Evolutionary conservation across 2,797 vertebrate genomes (phyloP).

Genomic region (Aselliscus stoliczkanus): DNA sequence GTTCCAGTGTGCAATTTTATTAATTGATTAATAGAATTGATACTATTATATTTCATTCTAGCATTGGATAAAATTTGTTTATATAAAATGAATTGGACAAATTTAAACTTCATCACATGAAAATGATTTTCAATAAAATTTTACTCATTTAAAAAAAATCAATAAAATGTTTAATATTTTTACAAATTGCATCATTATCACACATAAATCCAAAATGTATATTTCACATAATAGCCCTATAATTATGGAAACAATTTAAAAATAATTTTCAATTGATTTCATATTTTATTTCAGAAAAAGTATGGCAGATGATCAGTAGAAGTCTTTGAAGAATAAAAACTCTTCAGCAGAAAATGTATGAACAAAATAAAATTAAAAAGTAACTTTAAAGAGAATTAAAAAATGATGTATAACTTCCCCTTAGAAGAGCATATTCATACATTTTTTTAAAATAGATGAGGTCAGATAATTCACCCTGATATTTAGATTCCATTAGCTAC

Average conservation of each 20-base stretch:
- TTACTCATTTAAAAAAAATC: not conserved
- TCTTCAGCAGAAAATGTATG: not conserved
- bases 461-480: too few species aligned
- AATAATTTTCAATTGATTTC: not conserved
- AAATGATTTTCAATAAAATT: not conserved
- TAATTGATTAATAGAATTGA: not conserved
- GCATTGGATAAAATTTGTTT: not conserved
- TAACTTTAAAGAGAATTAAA: not conserved
- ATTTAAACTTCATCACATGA: not conserved
- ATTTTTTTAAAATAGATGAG: too few species aligned
- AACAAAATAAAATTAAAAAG: not conserved
- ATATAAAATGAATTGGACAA: not conserved
- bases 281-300: not conserved
- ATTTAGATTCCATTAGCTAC: too few species aligned
- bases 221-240: not conserved
- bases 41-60: not conserved
- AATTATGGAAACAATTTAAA: not conserved
- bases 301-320: not conserved
- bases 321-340: not conserved
- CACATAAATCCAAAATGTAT: not conserved
- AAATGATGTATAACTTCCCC: not conserved
- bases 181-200: not conserved
- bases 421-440: not conserved
- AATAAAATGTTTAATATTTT: not conserved
- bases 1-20: not conserved